These are phyloP conservation scores for Ectropis grisescens DNA, from an alignment of 1,140 invertebrate species.

Conservation along the genomic window DNA sequence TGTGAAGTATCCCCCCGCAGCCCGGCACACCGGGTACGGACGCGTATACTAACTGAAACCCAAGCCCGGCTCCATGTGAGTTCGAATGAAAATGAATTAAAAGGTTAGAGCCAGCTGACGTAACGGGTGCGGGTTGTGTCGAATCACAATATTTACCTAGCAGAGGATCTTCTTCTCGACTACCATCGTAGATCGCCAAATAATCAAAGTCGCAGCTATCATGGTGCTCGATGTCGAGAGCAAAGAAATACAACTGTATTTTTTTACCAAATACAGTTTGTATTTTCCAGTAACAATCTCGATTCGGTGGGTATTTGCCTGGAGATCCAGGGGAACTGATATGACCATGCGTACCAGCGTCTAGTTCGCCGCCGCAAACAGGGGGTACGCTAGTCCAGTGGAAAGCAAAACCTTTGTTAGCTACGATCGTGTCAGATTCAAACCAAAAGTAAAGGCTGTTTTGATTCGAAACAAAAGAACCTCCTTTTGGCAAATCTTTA, in stretches of 20 bases:
- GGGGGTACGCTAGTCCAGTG: constrained; percentile 80
- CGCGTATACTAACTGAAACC: constrained; percentile 85
- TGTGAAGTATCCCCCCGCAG: constrained; percentile 86
- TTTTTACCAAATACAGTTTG: constrained; percentile 77
- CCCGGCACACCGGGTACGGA: constrained; percentile 79
- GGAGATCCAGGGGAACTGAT: constrained; percentile 87
- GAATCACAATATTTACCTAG: constrained; percentile 81
- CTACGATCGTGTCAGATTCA: constrained; percentile 75
- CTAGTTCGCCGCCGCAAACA: constrained; percentile 79
- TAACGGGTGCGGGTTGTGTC: constrained; percentile 77
- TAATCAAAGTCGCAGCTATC: constrained; percentile 83
- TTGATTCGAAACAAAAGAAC: constrained; percentile 79
- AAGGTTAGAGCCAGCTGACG: constrained; percentile 75
- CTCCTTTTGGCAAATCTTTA: constrained; percentile 73
- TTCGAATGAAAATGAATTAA: constrained; percentile 87
- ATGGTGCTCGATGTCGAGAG: constrained; percentile 83
- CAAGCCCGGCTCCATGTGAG: constrained; percentile 72
- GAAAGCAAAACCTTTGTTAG: constrained; percentile 78
- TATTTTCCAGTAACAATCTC: constrained; percentile 86
- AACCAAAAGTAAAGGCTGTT: constrained; percentile 85
- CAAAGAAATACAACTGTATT: constrained; percentile 87
- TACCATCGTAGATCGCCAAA: constrained; percentile 78
- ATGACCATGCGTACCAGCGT: constrained; percentile 74
- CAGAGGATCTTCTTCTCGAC: constrained; percentile 55
- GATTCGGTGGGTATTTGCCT: constrained; percentile 82